A percentile compares a stretch with the other conserved stretches of the same genome.
Conservation (phyloP, 2,888 invertebrate species). For the Shargacucullia verbasci region DNA sequence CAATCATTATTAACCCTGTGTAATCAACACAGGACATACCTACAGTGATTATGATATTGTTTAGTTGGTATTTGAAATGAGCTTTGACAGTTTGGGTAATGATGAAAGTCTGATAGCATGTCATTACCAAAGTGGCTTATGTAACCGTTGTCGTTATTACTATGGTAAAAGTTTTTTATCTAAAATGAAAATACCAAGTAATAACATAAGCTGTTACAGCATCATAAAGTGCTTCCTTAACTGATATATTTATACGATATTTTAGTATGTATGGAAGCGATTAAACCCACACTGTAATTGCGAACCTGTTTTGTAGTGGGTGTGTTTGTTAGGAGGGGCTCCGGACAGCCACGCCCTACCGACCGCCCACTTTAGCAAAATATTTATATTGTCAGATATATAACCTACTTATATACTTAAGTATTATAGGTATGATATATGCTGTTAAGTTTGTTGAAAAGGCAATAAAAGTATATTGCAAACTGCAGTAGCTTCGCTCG, state of each 20-base stretch:
- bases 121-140: not conserved
- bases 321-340: constrained; percentile 68
- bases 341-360: constrained; percentile 71
- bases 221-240: not conserved
- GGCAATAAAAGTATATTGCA: constrained; percentile 15
- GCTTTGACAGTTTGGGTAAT: too few species aligned
- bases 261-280: constrained; percentile 31
- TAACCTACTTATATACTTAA: constrained; percentile 41
- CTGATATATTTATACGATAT: constrained; percentile 26
- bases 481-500: constrained; percentile 2
- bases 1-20: too few species aligned
- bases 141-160: too few species aligned
- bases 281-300: constrained; percentile 62
- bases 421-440: constrained; percentile 31
- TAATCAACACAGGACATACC: too few species aligned
- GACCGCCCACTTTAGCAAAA: constrained; percentile 62
- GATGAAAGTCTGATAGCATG: too few species aligned
- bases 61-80: too few species aligned
- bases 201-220: not conserved
- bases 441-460: constrained; percentile 13
- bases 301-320: constrained; percentile 74
- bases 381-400: constrained; percentile 48
- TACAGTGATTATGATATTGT: too few species aligned
- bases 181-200: not conserved
- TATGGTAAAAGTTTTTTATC: constrained; percentile 1